Base-by-base conservation (phyloP, 64 coral and sea anemone species). In the Porites lutea region DNA sequence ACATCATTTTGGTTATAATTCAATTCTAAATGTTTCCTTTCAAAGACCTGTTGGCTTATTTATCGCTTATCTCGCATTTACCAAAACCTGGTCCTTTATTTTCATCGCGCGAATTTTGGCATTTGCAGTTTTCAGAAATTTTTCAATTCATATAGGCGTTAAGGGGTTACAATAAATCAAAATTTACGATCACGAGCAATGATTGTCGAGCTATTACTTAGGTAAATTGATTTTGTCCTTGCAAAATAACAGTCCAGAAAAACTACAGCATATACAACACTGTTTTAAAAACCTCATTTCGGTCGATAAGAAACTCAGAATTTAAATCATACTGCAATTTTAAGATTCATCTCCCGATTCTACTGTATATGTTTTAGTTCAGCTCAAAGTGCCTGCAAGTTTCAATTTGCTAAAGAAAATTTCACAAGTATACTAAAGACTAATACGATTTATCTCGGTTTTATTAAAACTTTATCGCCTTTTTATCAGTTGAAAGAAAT, bases 171-270 rank as follows among this genome's bases (percentile, higher is more conserved):
- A 19, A 51, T 76, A 46, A 19, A 48, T 50, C 46, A 15, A 13
- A 48, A 14, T 51, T 76, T 50, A 50, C 8, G 47, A 18, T 50
- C 51, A 48, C 13, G 20, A 61, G 6, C 61, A 53, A 15, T 61
- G 23, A 61, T 15, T 45, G 59, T 60, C 16, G 10, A 2, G 23
- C 48, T 48, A 65, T 65, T 15, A 64, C 16, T 68, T 18, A 51
- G 53, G 64, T 84, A 67, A 84, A 67, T 52, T 52, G 63, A 37
- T 50, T 8, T 18, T 43, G 8, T 83, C 66, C 59, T 83, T 59
- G 21, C 16, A 55, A 12, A 58, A 78, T 23, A 8, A 14, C 50
- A 78, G 57, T 7, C 75, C 19, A 20, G 52, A 66, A 51, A 16
- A n/a, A 57, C 3, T 50, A 50, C 73, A 23, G 19, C 5, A 51